Conservation (phyloP, 2,113 vertebrate species). For the Odobenus rosmarus region DNA sequence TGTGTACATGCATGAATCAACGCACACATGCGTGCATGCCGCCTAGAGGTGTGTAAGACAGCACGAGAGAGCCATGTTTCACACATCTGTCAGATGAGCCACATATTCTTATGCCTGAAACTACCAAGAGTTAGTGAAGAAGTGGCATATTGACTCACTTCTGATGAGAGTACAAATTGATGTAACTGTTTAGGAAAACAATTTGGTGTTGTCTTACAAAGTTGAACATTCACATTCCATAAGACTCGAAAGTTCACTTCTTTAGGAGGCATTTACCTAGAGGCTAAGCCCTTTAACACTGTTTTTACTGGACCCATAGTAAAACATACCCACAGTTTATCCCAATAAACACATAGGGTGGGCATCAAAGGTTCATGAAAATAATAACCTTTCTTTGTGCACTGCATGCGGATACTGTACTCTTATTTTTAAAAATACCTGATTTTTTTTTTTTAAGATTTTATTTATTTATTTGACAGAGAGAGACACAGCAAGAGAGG, state of each 20-base stretch:
- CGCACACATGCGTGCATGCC: not conserved
- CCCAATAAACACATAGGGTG: not conserved
- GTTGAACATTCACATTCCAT: not conserved
- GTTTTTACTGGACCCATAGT: not conserved
- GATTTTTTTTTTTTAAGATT: not conserved
- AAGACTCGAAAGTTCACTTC: not conserved
- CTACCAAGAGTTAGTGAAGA: not conserved
- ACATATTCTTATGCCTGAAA: not conserved
- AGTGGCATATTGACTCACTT: not conserved
- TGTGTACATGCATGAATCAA: not conserved
- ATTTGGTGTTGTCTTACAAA: not conserved
- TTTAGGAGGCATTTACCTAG: not conserved
- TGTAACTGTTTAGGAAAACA: not conserved
- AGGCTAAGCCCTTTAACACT: not conserved
- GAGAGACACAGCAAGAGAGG: no score
- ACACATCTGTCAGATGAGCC: not conserved
- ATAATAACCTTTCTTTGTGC: not conserved
- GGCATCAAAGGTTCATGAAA: not conserved
- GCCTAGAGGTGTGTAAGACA: not conserved
- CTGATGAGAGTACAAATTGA: not conserved
- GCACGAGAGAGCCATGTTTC: not conserved
- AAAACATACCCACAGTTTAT: not conserved
- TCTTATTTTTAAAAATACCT: not conserved
- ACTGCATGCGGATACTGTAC: not conserved
- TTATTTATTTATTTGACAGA: no score